Percentiles rank a stretch among this genome's conserved stretches.
phyloP scores from a whole-genome alignment of 2,888 invertebrate genomes.

The Pandemis cinnamomeana region DNA sequence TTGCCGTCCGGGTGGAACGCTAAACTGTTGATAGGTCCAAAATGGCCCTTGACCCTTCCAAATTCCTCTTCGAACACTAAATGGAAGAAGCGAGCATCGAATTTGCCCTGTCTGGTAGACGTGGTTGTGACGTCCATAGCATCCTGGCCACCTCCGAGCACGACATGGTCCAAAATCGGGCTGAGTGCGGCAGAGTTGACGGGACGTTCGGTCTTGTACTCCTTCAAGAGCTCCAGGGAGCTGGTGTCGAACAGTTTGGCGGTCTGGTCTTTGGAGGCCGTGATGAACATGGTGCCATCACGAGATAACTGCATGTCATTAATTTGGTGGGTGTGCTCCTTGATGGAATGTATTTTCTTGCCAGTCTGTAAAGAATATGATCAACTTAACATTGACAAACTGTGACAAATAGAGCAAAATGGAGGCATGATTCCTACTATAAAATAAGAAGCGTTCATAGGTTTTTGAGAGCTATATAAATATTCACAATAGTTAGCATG shows the following conservation, averaged over 20 bases:
- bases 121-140: conserved; percentile 99
- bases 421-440: no score
- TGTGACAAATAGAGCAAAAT: no score
- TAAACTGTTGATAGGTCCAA: conserved; percentile 99
- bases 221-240: conserved; percentile 94
- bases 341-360: conserved; percentile 90
- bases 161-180: conserved; percentile 97
- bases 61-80: conserved; percentile 98
- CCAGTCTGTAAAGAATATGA: conserved; percentile 86
- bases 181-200: conserved; percentile 99
- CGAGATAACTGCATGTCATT: conserved; percentile 98
- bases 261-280: conserved; percentile 98
- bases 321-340: conserved; percentile 94
- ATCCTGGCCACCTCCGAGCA: conserved; percentile 99
- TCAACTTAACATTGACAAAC: neutral
- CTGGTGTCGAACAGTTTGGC: conserved; percentile 97
- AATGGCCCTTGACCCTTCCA: conserved; percentile 99
- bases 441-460: no score
- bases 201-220: conserved; percentile 98
- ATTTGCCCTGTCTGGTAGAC: conserved; percentile 96
- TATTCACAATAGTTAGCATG: no score
- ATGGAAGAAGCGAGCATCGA: conserved; percentile 98
- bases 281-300: conserved; percentile 97
- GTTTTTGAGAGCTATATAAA: no score
- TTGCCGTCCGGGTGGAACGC: conserved; percentile 99